phyloP scores from a whole-genome alignment of 1,140 invertebrate genomes.

The Drosophila azteca region DNA sequence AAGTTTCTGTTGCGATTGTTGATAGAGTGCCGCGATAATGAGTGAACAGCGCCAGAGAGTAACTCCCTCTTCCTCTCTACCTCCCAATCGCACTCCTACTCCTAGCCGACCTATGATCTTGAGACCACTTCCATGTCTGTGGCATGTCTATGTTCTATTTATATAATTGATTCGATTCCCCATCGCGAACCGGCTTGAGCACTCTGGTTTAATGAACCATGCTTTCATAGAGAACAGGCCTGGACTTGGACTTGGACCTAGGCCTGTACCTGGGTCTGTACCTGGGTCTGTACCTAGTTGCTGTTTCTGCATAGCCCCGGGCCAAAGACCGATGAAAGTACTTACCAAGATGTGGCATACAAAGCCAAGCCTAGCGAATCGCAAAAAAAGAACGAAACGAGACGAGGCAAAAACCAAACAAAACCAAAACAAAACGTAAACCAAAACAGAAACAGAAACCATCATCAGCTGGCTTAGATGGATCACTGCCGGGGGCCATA shows the following conservation, averaged over 20 bases:
- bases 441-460: constrained; percentile 42
- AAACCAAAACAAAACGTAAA: constrained; percentile 15
- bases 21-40: constrained; percentile 71
- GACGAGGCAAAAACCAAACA: constrained; percentile 4
- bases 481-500: constrained; percentile 59
- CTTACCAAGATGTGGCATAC: constrained; percentile 38
- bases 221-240: constrained; percentile 48
- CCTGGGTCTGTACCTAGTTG: not conserved
- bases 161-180: constrained; percentile 72
- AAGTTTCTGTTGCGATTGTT: constrained; percentile 62
- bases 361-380: constrained; percentile 15
- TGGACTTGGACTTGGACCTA: not conserved
- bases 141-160: constrained; percentile 48
- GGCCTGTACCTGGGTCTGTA: not conserved
- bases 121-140: constrained; percentile 56
- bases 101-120: constrained; percentile 49
- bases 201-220: constrained; percentile 61
- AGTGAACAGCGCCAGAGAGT: constrained; percentile 46
- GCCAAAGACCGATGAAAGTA: constrained; percentile 66
- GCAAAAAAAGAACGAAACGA: constrained; percentile 2
- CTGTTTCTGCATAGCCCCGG: constrained; percentile 42
- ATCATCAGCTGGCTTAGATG: constrained; percentile 49
- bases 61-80: not conserved
- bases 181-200: constrained; percentile 1
- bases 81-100: constrained; percentile 21